phyloP scores from a whole-genome alignment of 2,113 vertebrate genomes.

The Pseudopodoces humilis region DNA sequence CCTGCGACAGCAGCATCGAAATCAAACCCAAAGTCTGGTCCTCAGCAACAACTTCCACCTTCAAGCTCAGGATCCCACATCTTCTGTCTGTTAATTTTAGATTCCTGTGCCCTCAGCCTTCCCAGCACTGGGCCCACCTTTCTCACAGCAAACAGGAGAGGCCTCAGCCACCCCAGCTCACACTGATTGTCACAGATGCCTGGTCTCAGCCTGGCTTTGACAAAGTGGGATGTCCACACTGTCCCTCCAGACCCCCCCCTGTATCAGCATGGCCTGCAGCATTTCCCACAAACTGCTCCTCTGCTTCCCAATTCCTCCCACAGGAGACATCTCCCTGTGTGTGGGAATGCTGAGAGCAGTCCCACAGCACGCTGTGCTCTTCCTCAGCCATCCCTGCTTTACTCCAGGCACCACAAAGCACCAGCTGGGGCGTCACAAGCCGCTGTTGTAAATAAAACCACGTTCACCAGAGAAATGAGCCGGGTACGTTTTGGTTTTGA shows the following conservation, averaged over 20 bases:
- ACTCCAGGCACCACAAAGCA: neutral
- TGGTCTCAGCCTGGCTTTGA: neutral
- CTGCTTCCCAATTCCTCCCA: neutral
- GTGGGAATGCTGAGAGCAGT: neutral
- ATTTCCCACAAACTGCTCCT: neutral
- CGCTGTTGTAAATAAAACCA: neutral
- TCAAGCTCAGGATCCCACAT: neutral
- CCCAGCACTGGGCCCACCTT: neutral
- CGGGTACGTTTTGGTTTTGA: fast-evolving
- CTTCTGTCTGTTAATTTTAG: neutral
- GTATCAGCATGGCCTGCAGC: neutral
- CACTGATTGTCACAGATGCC: neutral
- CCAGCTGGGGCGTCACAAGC: neutral
- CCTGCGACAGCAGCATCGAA: neutral
- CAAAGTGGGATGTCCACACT: too few relatives aligned
- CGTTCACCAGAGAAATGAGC: neutral
- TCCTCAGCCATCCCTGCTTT: neutral
- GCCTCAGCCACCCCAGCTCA: neutral
- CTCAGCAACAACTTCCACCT: neutral
- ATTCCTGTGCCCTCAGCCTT: neutral
- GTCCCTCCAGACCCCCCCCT: neutral
- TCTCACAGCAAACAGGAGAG: neutral
- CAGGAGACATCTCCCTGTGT: neutral
- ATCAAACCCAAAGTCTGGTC: neutral
- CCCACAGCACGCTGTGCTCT: neutral